A percentile compares a stretch with the other conserved stretches of the same genome.
Conservation (phyloP, 2,113 vertebrate species). For the Hemibagrus wyckioides region DNA sequence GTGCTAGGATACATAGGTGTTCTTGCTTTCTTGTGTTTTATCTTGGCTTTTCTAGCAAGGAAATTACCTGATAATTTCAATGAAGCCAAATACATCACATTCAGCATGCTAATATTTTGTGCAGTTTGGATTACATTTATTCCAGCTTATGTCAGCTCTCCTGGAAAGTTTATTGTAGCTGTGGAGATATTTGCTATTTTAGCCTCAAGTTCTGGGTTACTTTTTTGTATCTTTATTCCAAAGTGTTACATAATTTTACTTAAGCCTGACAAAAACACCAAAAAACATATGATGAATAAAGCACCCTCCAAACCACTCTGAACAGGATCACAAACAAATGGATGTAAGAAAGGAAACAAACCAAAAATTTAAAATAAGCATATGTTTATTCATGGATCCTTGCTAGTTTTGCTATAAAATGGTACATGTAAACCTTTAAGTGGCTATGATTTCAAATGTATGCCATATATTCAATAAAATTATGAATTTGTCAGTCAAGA, state of each 20-base stretch:
- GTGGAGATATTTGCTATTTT: conserved; percentile 77
- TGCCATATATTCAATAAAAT: background rate
- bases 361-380: background rate
- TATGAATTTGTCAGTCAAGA: background rate
- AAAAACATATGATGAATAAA: conserved; percentile 71
- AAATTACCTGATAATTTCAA: conserved; percentile 74
- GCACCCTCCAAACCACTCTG: conserved; percentile 47
- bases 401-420: background rate
- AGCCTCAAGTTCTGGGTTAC: conserved; percentile 72
- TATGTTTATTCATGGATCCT: background rate
- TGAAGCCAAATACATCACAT: conserved; percentile 72
- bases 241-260: conserved; percentile 75
- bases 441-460: background rate
- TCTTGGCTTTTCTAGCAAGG: conserved; percentile 68
- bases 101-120: conserved; percentile 75
- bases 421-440: background rate
- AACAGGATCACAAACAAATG: background rate
- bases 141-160: conserved; percentile 73
- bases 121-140: conserved; percentile 75
- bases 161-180: conserved; percentile 74
- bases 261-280: conserved; percentile 73
- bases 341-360: background rate
- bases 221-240: conserved; percentile 74
- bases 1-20: conserved; percentile 73
- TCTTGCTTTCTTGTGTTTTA: conserved; percentile 68